Conservation (phyloP, 2,888 invertebrate genomes). For the Caenorhabditis drosophilae region DNA sequence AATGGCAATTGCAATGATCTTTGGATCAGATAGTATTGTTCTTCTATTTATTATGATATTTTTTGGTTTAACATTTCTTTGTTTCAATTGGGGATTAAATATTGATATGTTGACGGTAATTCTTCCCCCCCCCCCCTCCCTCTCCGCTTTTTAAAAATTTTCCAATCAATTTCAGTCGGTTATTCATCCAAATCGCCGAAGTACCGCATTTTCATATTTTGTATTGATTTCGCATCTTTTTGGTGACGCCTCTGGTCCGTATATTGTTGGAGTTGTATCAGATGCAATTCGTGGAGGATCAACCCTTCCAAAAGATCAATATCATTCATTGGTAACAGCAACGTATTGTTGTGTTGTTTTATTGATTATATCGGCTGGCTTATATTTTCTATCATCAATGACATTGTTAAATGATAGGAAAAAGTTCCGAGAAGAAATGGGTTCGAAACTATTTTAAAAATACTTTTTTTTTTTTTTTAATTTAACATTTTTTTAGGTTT, state of each 20-base stretch:
- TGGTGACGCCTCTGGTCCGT: constrained; percentile 99
- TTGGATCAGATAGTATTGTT: constrained; percentile 39
- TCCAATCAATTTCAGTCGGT: constrained; percentile 82
- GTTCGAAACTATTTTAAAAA: no score
- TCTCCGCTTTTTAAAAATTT: background rate
- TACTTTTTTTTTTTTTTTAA: background rate
- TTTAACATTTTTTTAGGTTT: constrained; percentile 13
- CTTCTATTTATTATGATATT: constrained; percentile 69
- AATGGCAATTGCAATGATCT: constrained; percentile 37
- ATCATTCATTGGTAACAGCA: constrained; percentile 42
- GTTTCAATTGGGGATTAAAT: constrained; percentile 96
- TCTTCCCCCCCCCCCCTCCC: no score
- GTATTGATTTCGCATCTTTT: constrained; percentile 93
- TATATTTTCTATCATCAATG: constrained; percentile 45
- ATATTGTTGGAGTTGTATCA: constrained; percentile 79
- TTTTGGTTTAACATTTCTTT: constrained; percentile 76
- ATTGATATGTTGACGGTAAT: constrained; percentile 80
- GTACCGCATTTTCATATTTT: constrained; percentile 96
- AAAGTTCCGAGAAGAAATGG: constrained; percentile 43
- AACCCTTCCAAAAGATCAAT: constrained; percentile 41
- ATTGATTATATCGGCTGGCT: constrained; percentile 32
- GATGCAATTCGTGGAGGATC: constrained; percentile 55
- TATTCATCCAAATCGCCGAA: constrained; percentile 89
- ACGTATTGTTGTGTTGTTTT: constrained; percentile 41
- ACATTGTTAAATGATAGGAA: constrained; percentile 39